Conservation (phyloP, 1,140 invertebrate genomes). For the Caenorhabditis elegans region DNA sequence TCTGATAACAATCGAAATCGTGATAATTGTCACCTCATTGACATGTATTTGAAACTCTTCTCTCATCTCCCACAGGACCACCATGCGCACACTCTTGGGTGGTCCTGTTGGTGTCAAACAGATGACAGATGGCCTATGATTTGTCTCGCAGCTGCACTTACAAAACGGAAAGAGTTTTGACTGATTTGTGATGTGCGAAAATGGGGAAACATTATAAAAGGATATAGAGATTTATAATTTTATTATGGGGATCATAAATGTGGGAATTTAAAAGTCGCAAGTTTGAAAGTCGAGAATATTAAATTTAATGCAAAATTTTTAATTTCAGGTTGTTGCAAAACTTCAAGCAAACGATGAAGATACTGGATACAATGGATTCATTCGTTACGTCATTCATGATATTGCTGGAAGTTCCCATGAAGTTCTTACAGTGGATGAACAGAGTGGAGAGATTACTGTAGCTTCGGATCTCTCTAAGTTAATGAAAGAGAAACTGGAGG, state of each 20-base stretch:
- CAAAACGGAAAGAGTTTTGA: slow-evolving; percentile 30
- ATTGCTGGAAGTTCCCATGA: neutral
- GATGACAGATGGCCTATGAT: slow-evolving; percentile 29
- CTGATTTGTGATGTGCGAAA: slow-evolving; percentile 30
- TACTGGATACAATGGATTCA: slow-evolving; percentile 50
- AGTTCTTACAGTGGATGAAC: slow-evolving; percentile 51
- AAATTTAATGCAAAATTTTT: neutral
- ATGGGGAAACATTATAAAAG: slow-evolving; percentile 23
- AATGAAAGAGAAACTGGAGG: slow-evolving; percentile 24
- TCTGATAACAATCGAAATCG: neutral
- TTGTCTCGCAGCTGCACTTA: slow-evolving; percentile 24
- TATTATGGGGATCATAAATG: neutral
- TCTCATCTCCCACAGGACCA: neutral
- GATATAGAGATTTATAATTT: neutral
- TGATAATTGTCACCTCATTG: slow-evolving; percentile 36
- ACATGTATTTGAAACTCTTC: slow-evolving; percentile 6
- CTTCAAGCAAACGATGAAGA: slow-evolving; percentile 53
- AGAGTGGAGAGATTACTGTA: slow-evolving; percentile 52
- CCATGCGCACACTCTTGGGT: neutral
- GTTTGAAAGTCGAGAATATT: too few relatives aligned
- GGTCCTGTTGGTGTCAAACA: slow-evolving; percentile 18
- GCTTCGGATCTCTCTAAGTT: slow-evolving; percentile 43
- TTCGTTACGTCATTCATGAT: slow-evolving; percentile 49
- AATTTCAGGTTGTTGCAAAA: slow-evolving; percentile 48
- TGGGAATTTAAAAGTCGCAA: neutral